Percentiles rank a stretch among this genome's conserved stretches.
These are phyloP conservation scores for Eriosoma lanigerum DNA, from an alignment of 1,140 invertebrate genomes.

Conservation along the genomic window DNA sequence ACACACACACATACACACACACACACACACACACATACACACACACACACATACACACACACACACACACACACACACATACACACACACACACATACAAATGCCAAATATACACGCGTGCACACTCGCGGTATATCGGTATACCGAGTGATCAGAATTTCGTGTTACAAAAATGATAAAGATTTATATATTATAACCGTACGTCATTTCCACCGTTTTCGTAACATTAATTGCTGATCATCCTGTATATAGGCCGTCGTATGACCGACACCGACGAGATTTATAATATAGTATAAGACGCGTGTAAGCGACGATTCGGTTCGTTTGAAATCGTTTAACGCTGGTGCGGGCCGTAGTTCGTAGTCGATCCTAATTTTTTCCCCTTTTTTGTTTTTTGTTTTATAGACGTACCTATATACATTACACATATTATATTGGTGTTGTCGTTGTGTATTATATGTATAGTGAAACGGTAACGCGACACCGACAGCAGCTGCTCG, in stretches of 20 bases:
- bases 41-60: no score
- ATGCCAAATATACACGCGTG: not conserved
- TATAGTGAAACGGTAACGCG: constrained; percentile 33
- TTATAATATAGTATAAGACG: constrained; percentile 1
- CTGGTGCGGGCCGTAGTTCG: not conserved
- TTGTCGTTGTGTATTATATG: constrained; percentile 24
- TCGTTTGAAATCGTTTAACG: constrained; percentile 51
- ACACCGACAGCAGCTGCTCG: constrained; percentile 45
- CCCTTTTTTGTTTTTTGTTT: constrained; percentile 35
- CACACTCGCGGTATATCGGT: not conserved
- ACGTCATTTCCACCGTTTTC: no score
- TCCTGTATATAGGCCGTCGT: no score
- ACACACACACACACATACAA: not conserved
- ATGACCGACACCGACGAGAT: not conserved
- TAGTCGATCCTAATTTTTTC: not conserved
- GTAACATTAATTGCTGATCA: no score
- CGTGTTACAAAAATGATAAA: no score
- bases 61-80: not conserved
- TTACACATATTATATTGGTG: not conserved
- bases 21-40: not conserved
- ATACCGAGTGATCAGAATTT: no score
- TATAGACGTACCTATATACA: not conserved
- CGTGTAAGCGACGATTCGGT: constrained; percentile 45
- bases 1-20: not conserved
- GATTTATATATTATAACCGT: not conserved